A percentile compares a stretch with the other conserved stretches of the same genome.
phyloP scores from a whole-genome alignment of 2,113 vertebrate species.

The Sapayoa aenigma region DNA sequence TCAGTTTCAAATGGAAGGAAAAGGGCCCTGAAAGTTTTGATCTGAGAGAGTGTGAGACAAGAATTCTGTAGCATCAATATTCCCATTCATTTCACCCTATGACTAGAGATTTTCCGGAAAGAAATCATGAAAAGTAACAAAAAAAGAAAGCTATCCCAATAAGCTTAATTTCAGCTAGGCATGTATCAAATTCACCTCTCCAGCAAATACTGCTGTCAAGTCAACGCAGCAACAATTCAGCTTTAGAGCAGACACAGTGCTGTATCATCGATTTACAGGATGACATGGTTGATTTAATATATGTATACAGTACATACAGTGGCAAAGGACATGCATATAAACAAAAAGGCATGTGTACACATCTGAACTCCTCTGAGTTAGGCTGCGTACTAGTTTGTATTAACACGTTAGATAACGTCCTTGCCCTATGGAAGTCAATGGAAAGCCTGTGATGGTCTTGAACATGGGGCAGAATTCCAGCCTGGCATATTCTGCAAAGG shows the following conservation, averaged over 20 bases:
- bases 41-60: not conserved
- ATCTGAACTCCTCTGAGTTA: not conserved
- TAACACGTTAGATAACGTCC: not conserved
- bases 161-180: not conserved
- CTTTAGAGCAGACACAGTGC: not conserved
- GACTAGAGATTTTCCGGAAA: not conserved
- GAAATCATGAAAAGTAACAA: not conserved
- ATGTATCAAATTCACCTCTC: not conserved
- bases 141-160: not conserved
- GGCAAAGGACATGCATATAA: not conserved
- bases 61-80: not conserved
- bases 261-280: not conserved
- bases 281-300: fast-evolving
- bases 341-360: not conserved
- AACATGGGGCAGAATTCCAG: not conserved
- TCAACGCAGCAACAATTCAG: not conserved
- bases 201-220: not conserved
- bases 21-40: not conserved
- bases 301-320: too few relatives aligned
- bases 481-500: too few relatives aligned
- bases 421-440: fast-evolving
- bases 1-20: not conserved
- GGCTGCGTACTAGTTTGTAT: too few relatives aligned
- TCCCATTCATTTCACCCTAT: not conserved
- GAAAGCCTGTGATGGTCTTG: not conserved